Evolutionary conservation across 2,113 vertebrate genomes (phyloP), one percentile per base, ranked within the genome.

Genomic region (Romanogobio albipinnatus): DNA sequence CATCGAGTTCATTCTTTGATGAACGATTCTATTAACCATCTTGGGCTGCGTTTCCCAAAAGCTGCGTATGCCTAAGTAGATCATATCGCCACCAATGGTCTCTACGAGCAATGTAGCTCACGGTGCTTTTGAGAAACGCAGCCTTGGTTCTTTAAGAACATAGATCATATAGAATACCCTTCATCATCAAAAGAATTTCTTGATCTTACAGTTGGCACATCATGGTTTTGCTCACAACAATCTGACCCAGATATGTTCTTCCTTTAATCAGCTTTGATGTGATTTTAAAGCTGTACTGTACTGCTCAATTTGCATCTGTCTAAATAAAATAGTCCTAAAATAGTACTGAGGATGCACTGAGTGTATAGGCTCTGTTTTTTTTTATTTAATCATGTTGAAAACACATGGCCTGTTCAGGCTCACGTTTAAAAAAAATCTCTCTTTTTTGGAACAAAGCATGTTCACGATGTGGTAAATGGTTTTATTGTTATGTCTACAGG

Each of bases 401-500:
- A 58, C 22, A 51, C 26, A 45, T 10, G 8, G 53, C 33, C 22
- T 61, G 56, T 61, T 24, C 29, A 13, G 29, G 11, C 71, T 49
- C 71, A 26, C 13, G 13, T 49, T 47, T 49, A 3, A 24, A 70
- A 22, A 39, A 10, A 22, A 1, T 1, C 7, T 47, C 45, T 47
- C 13, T 68, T 68, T 70, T n/a, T 71, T 45, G 19, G 39, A 45
- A 24, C 49, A 62, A 43, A 26, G 4, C 39, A 47, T 79, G 58
- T 62, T 79, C n/a, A 64, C 36, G 64, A n/a, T n/a, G 8, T 26
- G 59, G 39, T 79, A 64, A 49, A 22, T 33, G 9, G 73, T 80
- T 84, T 17, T 39, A 53, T 84, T 84, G 43, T 47, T 68, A 85
- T 5, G 51, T 91, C 87, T 84, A 39, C 86, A 99, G 98, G 98